Evolutionary conservation across 35 echinoderm and acorn worm species (phyloP), one percentile per base, ranked within the genome.

Genomic region (Heliocidaris tuberculata): DNA sequence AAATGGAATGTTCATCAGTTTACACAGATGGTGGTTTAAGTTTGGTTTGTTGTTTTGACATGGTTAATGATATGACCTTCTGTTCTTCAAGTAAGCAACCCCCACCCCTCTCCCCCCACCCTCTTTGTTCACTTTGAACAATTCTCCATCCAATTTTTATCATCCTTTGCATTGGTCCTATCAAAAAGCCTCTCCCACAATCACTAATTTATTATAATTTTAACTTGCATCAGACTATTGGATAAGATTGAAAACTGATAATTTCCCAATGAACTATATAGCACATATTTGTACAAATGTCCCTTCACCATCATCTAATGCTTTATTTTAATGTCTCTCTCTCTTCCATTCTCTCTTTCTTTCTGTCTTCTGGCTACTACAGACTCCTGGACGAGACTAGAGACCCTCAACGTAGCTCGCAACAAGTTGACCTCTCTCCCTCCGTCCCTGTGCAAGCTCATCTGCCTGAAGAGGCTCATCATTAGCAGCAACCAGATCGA

Each of bases 401-500:
- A 99, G 88, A 96, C 96, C 7, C 49, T 99, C 48, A 99, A 99
- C 70, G 19, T 99, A 24, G 86, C 97, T 17, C 94, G 98, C 21
- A 99, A 99, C 96, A 99, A 99, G 78, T 95, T 99, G 27, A 96
- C 93, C 29, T 92, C 60, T 56, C 95, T 99, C 8, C 98, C 98
- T 50, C 94, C 88, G 24, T 94, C 98, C n/a, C 70, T 96, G 16
- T 96, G 97, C 48, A 99, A 96, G 50, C 86, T 97, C 31, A 95
- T 95, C 30, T 96, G 93, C 54, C 97, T 99, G 17, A 95, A 96
- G 65, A 94, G 95, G 5, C 90, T 99, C 59, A 88, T 96, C 65
- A 94, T 99, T 90, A 99, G 97, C 94, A 94, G 95, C 24, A 99
- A 99, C 94, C 92, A 97, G 91, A 95, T 99, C 5, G 96, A 99